A percentile compares a stretch with the other conserved stretches of the same genome.
These are phyloP conservation scores for Chymomyza costata DNA, from an alignment of 1,140 invertebrate genomes.

Conservation along the genomic window DNA sequence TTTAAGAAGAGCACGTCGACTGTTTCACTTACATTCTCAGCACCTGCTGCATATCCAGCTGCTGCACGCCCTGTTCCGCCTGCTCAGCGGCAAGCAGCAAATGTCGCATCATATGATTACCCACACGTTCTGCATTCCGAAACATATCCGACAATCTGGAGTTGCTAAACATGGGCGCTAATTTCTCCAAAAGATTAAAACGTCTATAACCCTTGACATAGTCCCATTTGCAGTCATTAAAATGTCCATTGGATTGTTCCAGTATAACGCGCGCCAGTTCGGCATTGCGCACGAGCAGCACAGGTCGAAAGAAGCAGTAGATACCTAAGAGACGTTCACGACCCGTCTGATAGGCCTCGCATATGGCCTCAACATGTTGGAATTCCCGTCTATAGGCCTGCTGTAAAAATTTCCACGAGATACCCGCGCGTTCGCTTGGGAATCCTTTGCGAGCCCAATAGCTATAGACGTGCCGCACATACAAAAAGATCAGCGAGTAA, in stretches of 20 bases:
- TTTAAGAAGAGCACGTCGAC: not conserved
- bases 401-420: conserved; percentile 45
- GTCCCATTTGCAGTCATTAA: conserved; percentile 58
- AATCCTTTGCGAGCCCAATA: conserved; percentile 66
- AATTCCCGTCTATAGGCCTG: conserved; percentile 62
- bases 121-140: conserved; percentile 45
- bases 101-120: conserved; percentile 43
- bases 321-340: conserved; percentile 51
- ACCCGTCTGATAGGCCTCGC: conserved; percentile 50
- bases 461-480: conserved; percentile 61
- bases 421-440: conserved; percentile 41
- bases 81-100: conserved; percentile 17
- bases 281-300: conserved; percentile 52
- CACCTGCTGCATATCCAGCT: conserved; percentile 57
- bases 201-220: conserved; percentile 52
- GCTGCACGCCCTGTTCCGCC: not conserved
- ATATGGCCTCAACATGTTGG: conserved; percentile 56
- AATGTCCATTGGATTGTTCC: conserved; percentile 49
- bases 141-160: conserved; percentile 46
- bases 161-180: conserved; percentile 46
- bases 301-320: conserved; percentile 64
- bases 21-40: conserved; percentile 47
- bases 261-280: conserved; percentile 49
- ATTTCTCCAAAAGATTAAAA: conserved; percentile 59
- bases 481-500: conserved; percentile 55